A percentile compares a stretch with the other conserved stretches of the same genome.
phyloP scores from a whole-genome alignment of 2,888 invertebrate species.

The Drosophila anomalipes region DNA sequence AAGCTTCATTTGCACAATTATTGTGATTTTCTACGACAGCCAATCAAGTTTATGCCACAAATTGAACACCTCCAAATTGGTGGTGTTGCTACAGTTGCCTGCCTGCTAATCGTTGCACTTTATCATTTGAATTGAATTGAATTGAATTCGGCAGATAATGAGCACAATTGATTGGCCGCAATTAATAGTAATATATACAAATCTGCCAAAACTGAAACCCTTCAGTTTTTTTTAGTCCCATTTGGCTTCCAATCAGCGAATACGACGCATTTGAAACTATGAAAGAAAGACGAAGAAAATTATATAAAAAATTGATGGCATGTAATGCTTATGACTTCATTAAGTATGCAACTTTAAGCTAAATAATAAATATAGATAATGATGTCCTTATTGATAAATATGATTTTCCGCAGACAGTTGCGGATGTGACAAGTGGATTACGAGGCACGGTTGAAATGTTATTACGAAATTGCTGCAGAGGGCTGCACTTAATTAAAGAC shows the following conservation, averaged over 20 bases:
- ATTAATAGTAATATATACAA: background rate
- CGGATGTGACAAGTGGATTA: constrained; percentile 30
- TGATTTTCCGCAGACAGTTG: background rate
- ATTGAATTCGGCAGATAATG: background rate
- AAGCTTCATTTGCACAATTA: background rate
- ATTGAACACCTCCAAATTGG: background rate
- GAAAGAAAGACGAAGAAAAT: background rate
- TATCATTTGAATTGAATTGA: background rate
- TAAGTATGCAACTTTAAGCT: background rate
- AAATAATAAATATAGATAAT: background rate
- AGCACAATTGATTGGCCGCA: constrained; percentile 1
- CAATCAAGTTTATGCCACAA: background rate
- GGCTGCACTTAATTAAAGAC: constrained; percentile 9
- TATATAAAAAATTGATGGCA: constrained; percentile 12
- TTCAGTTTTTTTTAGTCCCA: background rate
- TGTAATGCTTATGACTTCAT: constrained; percentile 34
- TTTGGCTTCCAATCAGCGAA: constrained; percentile 3
- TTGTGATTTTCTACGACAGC: background rate
- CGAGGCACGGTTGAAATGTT: constrained; percentile 6
- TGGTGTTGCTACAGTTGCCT: background rate
- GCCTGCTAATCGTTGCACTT: background rate
- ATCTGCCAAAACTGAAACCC: background rate
- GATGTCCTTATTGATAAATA: background rate
- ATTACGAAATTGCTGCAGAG: constrained; percentile 19
- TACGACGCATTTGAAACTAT: background rate